Base-by-base conservation (phyloP, 1,140 invertebrate genomes). In the Harlomillsia oculata region DNA sequence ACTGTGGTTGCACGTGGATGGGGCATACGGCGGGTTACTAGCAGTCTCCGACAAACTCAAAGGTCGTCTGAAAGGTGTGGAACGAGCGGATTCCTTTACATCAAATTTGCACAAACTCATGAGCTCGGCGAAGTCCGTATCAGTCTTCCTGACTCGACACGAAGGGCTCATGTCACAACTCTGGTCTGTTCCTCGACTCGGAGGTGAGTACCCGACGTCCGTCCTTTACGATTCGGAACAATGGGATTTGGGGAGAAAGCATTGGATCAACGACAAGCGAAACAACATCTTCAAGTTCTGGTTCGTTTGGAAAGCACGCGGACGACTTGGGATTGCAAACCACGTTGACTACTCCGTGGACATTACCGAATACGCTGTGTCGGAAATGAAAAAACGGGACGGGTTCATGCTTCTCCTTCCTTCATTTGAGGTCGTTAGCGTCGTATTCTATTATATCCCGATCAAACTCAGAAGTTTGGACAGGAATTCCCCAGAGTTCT, bases 1-100 rank as follows among this genome's bases (percentile, higher is more conserved):
- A 13, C 3, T 55, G 21, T 60, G 52, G 52, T 32, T 49, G 18
- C 58, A 60, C 46, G 52, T 60, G 3, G 58, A 60, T 39, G 58
- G 29, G n/a, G 16, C 23, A 6, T 60, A 50, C 28, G 58, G 40
- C 6, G 58, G 58, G 3, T 5, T 40, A 6, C 41, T 23, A 1
- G 2, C 55, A 16, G n/a, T 53, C 2, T 60, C 44, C 1, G 43
- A 54, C 2, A 26, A 5, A 9, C 30, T 40, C 18, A 9, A 8
- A 4, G n/a, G 3, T 3, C 5, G 18, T 18, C 26, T 48, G 11
- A 5, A 30, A n/a, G 45, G 45, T 23, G 3, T 48, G 5, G 25
- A 48, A 48, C 5, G 43, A 20, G 16, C 45, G 4, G 29, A 48
- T 25, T 48, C 45, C 14, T 28, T 48, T 21, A 32, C 8, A 13